phyloP scores from a whole-genome alignment of 1,140 invertebrate species.

The Nephotettix cincticeps region DNA sequence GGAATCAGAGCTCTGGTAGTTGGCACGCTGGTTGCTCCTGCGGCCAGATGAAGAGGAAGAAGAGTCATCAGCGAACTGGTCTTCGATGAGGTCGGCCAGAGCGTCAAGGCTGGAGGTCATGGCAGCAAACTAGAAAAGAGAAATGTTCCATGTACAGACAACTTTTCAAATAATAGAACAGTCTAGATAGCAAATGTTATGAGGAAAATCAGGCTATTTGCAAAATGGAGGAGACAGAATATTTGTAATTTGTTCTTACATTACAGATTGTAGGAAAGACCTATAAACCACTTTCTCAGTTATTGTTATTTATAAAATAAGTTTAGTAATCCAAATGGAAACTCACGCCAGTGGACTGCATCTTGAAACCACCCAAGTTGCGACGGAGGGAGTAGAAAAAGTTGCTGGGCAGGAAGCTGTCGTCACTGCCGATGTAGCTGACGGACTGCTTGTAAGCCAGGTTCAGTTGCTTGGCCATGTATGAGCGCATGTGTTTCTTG shows the following conservation, averaged over 20 bases:
- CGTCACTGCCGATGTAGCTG: constrained; percentile 55
- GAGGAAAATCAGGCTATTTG: too few relatives aligned
- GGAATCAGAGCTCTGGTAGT: constrained; percentile 29
- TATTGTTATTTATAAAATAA: too few relatives aligned
- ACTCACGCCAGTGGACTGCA: constrained; percentile 44
- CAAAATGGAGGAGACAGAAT: too few relatives aligned
- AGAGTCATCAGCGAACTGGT: constrained; percentile 39
- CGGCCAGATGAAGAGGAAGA: not conserved
- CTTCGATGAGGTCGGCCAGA: constrained; percentile 47
- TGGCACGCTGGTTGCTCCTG: constrained; percentile 25
- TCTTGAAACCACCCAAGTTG: constrained; percentile 51
- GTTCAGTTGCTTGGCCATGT: constrained; percentile 49
- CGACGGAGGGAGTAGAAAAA: constrained; percentile 46
- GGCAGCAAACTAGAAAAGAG: constrained; percentile 40
- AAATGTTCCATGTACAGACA: too few relatives aligned
- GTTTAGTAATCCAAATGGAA: too few relatives aligned
- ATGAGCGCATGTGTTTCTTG: constrained; percentile 47
- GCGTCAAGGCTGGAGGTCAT: constrained; percentile 55
- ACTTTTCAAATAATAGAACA: too few relatives aligned
- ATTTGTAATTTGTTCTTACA: too few relatives aligned
- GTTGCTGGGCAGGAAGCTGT: constrained; percentile 54
- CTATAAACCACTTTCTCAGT: too few relatives aligned
- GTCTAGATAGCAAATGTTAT: too few relatives aligned
- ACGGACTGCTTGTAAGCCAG: constrained; percentile 46
- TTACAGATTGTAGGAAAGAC: too few relatives aligned